Evolutionary conservation across 2,797 vertebrate genomes (phyloP), one percentile per base, ranked within the genome.

Genomic region (Sebastiscus tertius): DNA sequence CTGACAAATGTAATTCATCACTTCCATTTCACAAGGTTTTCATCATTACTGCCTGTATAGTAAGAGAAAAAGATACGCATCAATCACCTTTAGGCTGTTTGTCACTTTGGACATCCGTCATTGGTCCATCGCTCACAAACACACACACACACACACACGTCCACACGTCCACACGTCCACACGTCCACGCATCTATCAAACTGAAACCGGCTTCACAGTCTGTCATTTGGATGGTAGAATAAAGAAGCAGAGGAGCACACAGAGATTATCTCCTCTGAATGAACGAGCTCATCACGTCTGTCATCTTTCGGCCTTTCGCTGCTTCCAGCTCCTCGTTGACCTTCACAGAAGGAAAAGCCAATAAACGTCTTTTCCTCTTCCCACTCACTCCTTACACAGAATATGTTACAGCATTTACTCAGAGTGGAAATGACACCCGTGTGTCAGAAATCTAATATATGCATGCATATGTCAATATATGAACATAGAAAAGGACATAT

Each of bases 91-190:
- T 26, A 63, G 36, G 42, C 62, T 59, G 66, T 71, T 71, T 42
- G 66, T 71, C 76, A 75, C 61, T 61, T 65, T 7, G 75, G 63
- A 80, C 83, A 52, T 72, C 72, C 13, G 9, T 54, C 72, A 78
- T 61, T 77, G 80, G 80, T 54, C 20, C 31, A 16, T 68, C 64
- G 49, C 29, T 8, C 20, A n/a, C 59, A 36, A 65, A 55, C 24
- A 24, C 24, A 24, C 24, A 24, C 24, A 24, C 24, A 34, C 34
- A 27, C 27, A 46, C 65, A 67, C 22, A 58, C 56, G n/a, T n/a
- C n/a, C n/a, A n/a, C 65, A 67, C 1, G 5, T 8, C 36, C 56
- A 80, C 31, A n/a, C n/a, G n/a, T n/a, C n/a, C n/a, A n/a, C 65
- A 67, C 1, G 5, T 8, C 36, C 56, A 80, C 31, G 16, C 69